phyloP scores from a whole-genome alignment of 2,888 invertebrate species.

The Agrotis exclamationis region DNA sequence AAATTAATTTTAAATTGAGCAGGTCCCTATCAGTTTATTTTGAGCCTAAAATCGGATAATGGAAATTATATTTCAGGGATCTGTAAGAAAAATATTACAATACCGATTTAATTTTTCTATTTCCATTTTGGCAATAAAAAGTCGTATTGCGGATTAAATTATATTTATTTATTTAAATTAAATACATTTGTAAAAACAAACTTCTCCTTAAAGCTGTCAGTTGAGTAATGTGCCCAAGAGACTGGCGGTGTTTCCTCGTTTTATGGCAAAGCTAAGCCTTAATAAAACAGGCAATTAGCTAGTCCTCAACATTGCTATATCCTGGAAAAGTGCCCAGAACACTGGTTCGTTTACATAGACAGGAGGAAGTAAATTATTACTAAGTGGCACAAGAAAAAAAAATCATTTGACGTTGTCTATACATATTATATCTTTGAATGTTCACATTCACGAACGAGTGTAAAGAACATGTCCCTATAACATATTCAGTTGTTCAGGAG shows the following conservation, averaged over 20 bases:
- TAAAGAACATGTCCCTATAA: conserved; percentile 11
- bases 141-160: no score
- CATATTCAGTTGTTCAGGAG: conserved; percentile 42
- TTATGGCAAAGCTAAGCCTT: no score
- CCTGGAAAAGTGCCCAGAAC: no score
- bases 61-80: conserved; percentile 26
- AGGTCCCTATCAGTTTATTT: conserved; percentile 29
- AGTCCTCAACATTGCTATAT: no score
- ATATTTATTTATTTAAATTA: neutral
- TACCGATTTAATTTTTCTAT: neutral
- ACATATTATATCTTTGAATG: conserved; percentile 6
- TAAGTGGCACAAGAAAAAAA: neutral
- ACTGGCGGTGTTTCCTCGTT: no score
- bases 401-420: neutral
- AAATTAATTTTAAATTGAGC: conserved; percentile 49
- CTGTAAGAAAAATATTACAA: conserved; percentile 1
- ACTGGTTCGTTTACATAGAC: no score
- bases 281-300: no score
- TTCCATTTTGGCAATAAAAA: neutral
- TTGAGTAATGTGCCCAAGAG: no score
- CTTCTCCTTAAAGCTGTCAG: no score
- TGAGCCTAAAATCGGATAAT: conserved; percentile 31
- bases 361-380: neutral
- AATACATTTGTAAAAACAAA: neutral
- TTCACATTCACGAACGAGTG: conserved; percentile 6